Percentiles rank a stretch among this genome's conserved stretches.
phyloP scores from a whole-genome alignment of 2,797 vertebrate species.

The Esox lucius region DNA sequence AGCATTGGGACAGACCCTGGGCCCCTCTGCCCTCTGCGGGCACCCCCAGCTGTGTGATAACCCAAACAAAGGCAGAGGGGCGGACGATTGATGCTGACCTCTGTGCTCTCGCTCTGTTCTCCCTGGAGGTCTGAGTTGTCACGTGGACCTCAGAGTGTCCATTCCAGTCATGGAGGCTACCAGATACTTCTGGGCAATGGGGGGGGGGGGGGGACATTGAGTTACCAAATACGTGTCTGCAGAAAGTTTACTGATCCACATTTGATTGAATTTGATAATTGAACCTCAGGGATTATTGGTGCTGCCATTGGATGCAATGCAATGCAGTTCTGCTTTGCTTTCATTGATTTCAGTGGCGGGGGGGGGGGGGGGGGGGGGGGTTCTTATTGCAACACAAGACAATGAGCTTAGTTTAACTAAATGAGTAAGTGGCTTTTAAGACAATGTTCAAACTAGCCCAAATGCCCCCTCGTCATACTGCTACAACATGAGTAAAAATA shows the following conservation, averaged over 20 bases:
- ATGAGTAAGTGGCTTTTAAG: too few species aligned
- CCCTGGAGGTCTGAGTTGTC: slow-evolving; percentile 37
- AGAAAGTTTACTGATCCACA: slow-evolving; percentile 48
- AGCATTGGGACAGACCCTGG: slow-evolving; percentile 16
- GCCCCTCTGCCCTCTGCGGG: slow-evolving; percentile 35
- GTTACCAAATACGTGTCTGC: slow-evolving; percentile 31
- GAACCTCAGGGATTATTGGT: too few species aligned
- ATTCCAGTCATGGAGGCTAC: not conserved
- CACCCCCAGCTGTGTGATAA: slow-evolving; percentile 45
- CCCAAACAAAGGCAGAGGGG: slow-evolving; percentile 32
- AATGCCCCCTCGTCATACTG: not conserved
- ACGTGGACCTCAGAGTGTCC: slow-evolving; percentile 25
- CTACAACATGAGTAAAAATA: not conserved
- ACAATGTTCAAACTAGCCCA: not conserved
- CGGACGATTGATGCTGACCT: slow-evolving; percentile 43
- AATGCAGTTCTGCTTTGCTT: too few species aligned
- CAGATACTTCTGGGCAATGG: not conserved
- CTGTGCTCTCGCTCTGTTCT: slow-evolving; percentile 32
- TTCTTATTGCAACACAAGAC: too few species aligned
- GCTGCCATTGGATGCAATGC: too few species aligned
- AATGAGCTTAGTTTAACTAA: too few species aligned
- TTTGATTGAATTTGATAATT: slow-evolving; percentile 11
- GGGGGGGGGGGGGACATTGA: slow-evolving; percentile 27
- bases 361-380: too few species aligned
- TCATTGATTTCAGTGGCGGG: too few species aligned